Evolutionary conservation across 2,888 invertebrate genomes (phyloP).

Genomic region (Junonia oenone): DNA sequence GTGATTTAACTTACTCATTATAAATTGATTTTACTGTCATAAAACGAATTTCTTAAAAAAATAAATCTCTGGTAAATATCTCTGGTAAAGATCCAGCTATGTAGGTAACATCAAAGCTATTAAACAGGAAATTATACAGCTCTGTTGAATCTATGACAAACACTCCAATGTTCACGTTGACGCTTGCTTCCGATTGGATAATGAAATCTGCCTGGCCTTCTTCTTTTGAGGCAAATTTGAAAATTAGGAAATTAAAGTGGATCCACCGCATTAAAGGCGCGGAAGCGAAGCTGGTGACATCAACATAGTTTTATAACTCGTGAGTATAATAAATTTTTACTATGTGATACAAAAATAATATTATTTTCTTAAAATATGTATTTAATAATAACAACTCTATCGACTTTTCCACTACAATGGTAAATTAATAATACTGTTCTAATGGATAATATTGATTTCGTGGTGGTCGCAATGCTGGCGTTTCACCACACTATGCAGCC

Average conservation of each 20-base stretch:
- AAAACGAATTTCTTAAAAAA: neutral
- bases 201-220: constrained; percentile 62
- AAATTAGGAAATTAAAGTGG: constrained; percentile 75
- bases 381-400: too few relatives aligned
- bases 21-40: too few relatives aligned
- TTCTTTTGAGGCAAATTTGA: constrained; percentile 62
- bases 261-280: constrained; percentile 57
- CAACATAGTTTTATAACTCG: neutral
- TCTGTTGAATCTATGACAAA: constrained; percentile 52
- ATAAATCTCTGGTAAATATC: neutral
- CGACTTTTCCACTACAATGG: too few relatives aligned
- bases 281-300: constrained; percentile 37
- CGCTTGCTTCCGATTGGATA: constrained; percentile 71
- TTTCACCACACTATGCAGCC: too few relatives aligned
- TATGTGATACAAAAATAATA: too few relatives aligned
- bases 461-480: too few relatives aligned
- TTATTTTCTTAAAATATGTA: too few relatives aligned
- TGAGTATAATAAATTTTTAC: too few relatives aligned
- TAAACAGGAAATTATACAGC: constrained; percentile 72
- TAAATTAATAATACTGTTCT: too few relatives aligned
- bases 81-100: too few relatives aligned
- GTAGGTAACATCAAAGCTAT: constrained; percentile 56
- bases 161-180: constrained; percentile 56
- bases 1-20: too few relatives aligned
- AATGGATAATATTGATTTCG: too few relatives aligned